phyloP scores from a whole-genome alignment of 2,113 vertebrate genomes.

The Bos taurus region DNA sequence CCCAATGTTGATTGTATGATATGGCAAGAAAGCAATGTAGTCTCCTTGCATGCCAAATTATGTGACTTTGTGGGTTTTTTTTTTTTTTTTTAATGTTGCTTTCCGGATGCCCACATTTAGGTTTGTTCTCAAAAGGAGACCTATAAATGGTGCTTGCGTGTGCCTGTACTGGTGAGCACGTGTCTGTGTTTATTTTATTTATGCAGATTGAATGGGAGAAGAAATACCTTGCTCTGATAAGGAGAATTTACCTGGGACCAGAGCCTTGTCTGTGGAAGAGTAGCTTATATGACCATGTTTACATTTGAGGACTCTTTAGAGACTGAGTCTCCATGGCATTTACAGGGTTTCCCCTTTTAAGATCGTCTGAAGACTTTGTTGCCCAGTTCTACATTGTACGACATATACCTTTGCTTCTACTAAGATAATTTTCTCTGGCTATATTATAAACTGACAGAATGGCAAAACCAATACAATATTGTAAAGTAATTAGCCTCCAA shows the following conservation, averaged over 20 bases:
- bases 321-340: background rate
- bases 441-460: background rate
- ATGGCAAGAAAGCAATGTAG: background rate
- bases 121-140: constrained; percentile 17
- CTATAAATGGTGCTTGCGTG: background rate
- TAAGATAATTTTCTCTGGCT: background rate
- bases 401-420: background rate
- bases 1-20: background rate
- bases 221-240: background rate
- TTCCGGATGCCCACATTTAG: background rate
- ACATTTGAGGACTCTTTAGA: background rate
- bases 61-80: background rate
- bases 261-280: background rate
- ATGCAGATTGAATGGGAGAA: background rate
- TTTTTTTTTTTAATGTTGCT: background rate
- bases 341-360: background rate
- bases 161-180: background rate
- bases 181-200: background rate
- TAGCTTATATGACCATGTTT: background rate
- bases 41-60: background rate
- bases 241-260: background rate
- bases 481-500: too few relatives aligned
- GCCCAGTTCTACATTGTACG: background rate
- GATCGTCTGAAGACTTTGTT: background rate
- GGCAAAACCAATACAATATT: too few relatives aligned